These are phyloP conservation scores for Embidobia sp. DNA, from an alignment of 2,888 invertebrate genomes.

Conservation along the genomic window DNA sequence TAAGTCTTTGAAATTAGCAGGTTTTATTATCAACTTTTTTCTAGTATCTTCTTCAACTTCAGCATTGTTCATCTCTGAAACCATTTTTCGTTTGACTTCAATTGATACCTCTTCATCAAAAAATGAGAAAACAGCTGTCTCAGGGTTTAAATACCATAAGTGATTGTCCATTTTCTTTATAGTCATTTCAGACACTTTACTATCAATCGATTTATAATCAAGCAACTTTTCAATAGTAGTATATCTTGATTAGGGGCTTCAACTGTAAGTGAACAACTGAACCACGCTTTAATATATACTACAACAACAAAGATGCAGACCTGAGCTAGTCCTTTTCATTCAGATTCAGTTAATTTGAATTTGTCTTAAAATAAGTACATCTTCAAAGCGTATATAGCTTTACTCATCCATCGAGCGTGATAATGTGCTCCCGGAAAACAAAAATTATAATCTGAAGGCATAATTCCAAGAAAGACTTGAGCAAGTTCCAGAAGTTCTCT, in stretches of 20 bases:
- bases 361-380: slow-evolving; percentile 54
- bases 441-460: slow-evolving; percentile 39
- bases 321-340: slow-evolving; percentile 41
- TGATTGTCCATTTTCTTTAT: slow-evolving; percentile 1
- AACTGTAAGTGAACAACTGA: slow-evolving; percentile 30
- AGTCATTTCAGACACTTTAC: neutral
- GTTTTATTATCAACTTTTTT: slow-evolving; percentile 25
- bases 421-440: slow-evolving; percentile 38
- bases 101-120: neutral
- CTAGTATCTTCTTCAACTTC: neutral
- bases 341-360: slow-evolving; percentile 57
- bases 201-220: slow-evolving; percentile 23
- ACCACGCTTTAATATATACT: slow-evolving; percentile 62
- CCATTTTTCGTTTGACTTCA: slow-evolving; percentile 7
- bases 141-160: slow-evolving; percentile 28
- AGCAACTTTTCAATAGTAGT: slow-evolving; percentile 26
- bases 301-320: slow-evolving; percentile 60
- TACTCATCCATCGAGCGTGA: slow-evolving; percentile 69
- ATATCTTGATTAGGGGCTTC: slow-evolving; percentile 60
- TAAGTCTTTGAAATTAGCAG: slow-evolving; percentile 5
- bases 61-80: neutral
- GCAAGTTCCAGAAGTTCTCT: slow-evolving; percentile 49
- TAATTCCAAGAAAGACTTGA: slow-evolving; percentile 42
- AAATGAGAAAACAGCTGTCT: slow-evolving; percentile 36
- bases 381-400: slow-evolving; percentile 37